These are phyloP conservation scores for Cydia splendana DNA, from an alignment of 1,140 invertebrate genomes.

Conservation along the genomic window DNA sequence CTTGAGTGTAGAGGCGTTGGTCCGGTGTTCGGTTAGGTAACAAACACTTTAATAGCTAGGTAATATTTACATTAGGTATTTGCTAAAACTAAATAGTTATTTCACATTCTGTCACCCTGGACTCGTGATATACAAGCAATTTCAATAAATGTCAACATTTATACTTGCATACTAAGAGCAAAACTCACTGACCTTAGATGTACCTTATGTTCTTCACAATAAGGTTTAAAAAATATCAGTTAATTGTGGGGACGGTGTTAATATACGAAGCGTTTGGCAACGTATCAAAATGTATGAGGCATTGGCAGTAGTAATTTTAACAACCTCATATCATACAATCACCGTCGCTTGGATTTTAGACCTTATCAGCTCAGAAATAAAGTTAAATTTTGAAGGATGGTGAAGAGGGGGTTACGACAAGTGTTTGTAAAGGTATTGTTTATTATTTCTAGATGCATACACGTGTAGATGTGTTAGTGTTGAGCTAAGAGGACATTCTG, in stretches of 20 bases:
- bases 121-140: no score
- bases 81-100: no score
- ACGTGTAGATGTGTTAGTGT: neutral
- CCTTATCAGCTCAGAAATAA: neutral
- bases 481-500: neutral
- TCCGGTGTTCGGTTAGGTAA: no score
- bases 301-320: slow-evolving; percentile 43
- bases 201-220: no score
- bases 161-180: no score
- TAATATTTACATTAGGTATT: no score
- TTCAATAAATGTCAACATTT: no score
- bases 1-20: no score
- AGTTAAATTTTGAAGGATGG: neutral
- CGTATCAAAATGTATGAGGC: slow-evolving; percentile 47
- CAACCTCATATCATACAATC: neutral
- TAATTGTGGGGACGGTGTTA: neutral
- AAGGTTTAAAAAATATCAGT: no score
- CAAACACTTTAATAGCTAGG: no score
- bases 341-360: neutral
- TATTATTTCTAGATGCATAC: slow-evolving; percentile 3
- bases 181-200: no score
- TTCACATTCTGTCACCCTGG: no score
- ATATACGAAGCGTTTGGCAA: slow-evolving; percentile 48
- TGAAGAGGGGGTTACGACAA: neutral
- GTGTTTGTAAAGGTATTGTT: neutral